Evolutionary conservation across 92 coral and sea anemone genomes (phyloP), one percentile per base, ranked within the genome.

Genomic region (Anthopleura xanthogrammica): DNA sequence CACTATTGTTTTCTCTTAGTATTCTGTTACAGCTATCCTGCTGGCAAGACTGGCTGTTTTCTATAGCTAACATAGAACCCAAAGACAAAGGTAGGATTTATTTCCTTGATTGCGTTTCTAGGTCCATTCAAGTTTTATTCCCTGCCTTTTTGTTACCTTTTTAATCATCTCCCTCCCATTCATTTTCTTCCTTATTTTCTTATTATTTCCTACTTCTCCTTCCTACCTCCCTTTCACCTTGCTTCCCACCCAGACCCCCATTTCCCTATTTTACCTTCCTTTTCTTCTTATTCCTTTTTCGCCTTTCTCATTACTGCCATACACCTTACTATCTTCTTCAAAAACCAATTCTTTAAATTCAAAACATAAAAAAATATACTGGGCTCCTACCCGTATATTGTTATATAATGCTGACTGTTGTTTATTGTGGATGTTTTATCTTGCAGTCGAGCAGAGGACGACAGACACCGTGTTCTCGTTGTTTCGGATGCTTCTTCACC

Each of bases 21-120:
- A 89, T 86, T 54, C 77, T 96, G 29, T 85, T 96, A 58, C 99
- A 96, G 92, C 75, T 94, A 68, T 96, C 99, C 42, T 96, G 99
- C 72, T 96, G 99, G 99, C 99, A 96, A 83, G 99, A 96, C 55
- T 96, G 94, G 97, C 88, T 96, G 81, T 92, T 96, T 85, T 90
- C 99, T 16, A 72, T 96, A 79, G 96, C 98, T 10, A 74, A 92
- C 89, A 43, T 96, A 72, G 98, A 96, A 82, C 99, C 99, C 16
- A 83, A 90, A 58, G 90, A 87, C 65, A 85, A 92, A 96, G 99
- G 99, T 96, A 89, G 70, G 70, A 39, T 23, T n/a, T 77, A 20
- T 20, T 14, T 83, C 73, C 56, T 42, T 22, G 48, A 7, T 2
- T 16, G 50, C 19, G 57, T 65, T 60, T 79, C 65, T 60, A 62